Conservation (phyloP, 2,797 vertebrate species). For the Alfaro cultratus region DNA sequence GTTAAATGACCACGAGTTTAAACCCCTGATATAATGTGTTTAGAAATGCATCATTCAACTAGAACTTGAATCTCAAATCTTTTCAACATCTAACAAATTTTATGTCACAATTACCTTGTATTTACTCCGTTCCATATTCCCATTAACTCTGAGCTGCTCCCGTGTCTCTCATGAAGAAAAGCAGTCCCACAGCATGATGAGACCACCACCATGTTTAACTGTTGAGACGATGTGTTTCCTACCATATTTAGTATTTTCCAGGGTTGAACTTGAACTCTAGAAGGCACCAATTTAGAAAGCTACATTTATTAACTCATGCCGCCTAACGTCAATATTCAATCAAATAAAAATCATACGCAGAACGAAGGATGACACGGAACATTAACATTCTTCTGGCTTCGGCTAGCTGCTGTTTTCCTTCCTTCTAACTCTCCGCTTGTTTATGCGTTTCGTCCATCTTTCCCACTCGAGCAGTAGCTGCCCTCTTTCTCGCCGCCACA, state of each 20-base stretch:
- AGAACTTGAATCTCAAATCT: background rate
- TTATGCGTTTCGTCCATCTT: constrained; percentile 51
- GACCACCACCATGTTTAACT: background rate
- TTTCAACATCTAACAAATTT: background rate
- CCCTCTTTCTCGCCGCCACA: constrained; percentile 24
- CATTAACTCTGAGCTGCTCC: background rate
- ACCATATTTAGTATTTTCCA: background rate
- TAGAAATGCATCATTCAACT: too few relatives aligned
- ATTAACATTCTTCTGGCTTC: constrained; percentile 39
- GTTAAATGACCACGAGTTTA: background rate
- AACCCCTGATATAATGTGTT: background rate
- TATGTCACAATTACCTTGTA: background rate
- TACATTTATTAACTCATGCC: constrained; percentile 16
- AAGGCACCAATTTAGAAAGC: constrained; percentile 20
- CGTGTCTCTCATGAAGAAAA: background rate
- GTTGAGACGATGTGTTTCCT: background rate
- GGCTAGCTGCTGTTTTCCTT: constrained; percentile 24
- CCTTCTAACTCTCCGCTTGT: constrained; percentile 39
- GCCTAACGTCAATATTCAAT: constrained; percentile 2
- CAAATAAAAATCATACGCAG: constrained; percentile 16
- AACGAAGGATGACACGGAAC: constrained; percentile 39
- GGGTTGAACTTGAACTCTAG: background rate
- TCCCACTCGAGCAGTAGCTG: constrained; percentile 30
- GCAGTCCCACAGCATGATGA: background rate
- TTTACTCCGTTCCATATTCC: background rate